Evolutionary conservation across 2,113 vertebrate species (phyloP), one percentile per base, ranked within the genome.

Genomic region (Microcebus ravelobensis): DNA sequence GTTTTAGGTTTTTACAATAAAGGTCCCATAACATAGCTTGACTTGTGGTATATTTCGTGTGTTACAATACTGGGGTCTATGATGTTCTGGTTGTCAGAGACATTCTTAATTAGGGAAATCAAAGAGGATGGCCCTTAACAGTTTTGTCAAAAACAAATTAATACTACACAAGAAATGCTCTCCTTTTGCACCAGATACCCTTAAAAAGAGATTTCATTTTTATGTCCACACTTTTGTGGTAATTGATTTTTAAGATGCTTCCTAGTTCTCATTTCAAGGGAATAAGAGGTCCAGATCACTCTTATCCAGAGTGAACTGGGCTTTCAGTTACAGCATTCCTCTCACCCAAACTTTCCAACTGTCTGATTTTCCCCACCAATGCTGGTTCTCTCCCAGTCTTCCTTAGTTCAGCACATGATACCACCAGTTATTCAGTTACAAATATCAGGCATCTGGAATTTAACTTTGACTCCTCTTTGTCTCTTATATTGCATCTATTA

Each of bases 21-120:
- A 85, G 73, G 6, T 55, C n/a, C 15, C 52, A 29, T 29, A 83
- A 84, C 27, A 76, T 34, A 84, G 13, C 31, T n/a, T 89, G 48
- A 80, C 61, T 91, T 95, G 34, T 81, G 50, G 45, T 93, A 23
- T 36, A 39, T 63, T 92, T 55, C 36, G 45, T 55, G 25, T 48
- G 31, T 70, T 79, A 68, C 29, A 92, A 34, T 52, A 48, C n/a
- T 39, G 36, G 61, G 39, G 39, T 29, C 8, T 90, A 50, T 29
- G 14, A 59, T 48, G 83, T 55, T 90, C 52, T 97, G 52, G 34
- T 70, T 63, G 57, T 94, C 68, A 92, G 68, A 92, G 42, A 77
- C 13, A 82, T 65, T 70, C 39, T 67, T 86, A 85, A 85, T 45
- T 71, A 88, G 79, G 70, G 80, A 93, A 89, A 73, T 4, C 21